phyloP scores from a whole-genome alignment of 1,140 invertebrate species.

The Pentalonia nigronervosa region DNA sequence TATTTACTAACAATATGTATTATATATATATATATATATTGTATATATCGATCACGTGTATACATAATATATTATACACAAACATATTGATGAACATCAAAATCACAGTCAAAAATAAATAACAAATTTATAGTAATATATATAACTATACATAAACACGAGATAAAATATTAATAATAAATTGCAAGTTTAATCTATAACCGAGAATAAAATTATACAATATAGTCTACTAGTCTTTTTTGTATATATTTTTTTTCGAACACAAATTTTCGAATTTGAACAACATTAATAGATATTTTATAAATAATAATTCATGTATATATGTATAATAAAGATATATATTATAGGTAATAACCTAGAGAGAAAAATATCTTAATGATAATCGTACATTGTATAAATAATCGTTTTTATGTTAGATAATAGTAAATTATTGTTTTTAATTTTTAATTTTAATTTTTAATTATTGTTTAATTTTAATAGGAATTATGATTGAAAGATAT shows the following conservation, averaged over 20 bases:
- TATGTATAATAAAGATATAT: constrained; percentile 7
- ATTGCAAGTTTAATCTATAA: constrained; percentile 21
- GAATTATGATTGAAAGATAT: constrained; percentile 5
- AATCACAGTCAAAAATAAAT: constrained; percentile 57
- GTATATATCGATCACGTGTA: background rate
- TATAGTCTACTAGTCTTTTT: constrained; percentile 25
- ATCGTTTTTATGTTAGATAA: background rate
- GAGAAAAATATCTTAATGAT: background rate
- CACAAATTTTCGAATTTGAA: constrained; percentile 46
- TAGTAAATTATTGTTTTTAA: background rate
- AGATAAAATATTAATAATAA: constrained; percentile 33
- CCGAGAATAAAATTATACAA: background rate
- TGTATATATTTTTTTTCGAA: constrained; percentile 45
- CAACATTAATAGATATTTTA: constrained; percentile 46
- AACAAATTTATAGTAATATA: constrained; percentile 48
- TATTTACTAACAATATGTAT: constrained; percentile 16
- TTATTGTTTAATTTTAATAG: background rate
- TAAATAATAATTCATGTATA: constrained; percentile 8
- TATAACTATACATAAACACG: constrained; percentile 45
- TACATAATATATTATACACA: background rate
- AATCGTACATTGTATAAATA: constrained; percentile 8
- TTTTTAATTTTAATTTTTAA: background rate
- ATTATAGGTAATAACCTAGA: background rate
- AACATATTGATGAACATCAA: constrained; percentile 37
- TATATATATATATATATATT: background rate